Base-by-base conservation (phyloP, 2,797 vertebrate species). In the Helarctos malayanus region DNA sequence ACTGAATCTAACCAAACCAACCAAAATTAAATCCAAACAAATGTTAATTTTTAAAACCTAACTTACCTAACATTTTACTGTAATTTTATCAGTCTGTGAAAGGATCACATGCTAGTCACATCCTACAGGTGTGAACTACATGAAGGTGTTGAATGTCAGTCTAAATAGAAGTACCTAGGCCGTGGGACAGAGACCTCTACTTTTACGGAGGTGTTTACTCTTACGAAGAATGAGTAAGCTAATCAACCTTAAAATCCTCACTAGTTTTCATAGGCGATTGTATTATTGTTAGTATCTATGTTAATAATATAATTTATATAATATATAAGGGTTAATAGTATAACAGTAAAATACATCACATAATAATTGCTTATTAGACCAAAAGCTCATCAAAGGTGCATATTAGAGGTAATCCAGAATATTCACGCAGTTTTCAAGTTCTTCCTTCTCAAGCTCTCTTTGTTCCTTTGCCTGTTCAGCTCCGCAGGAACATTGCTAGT, bases 171-270 rank as follows among this genome's bases (percentile, higher is more conserved):
- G 35, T 52, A 56, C 15, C 59, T 29, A 25, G 54, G 78, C 69
- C 35, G 49, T 23, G 1, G n/a, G 32, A 68, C 73, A 88, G 69
- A 86, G 52, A 89, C 59, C 89, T 95, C 41, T 56, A 29, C 81
- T 93, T 97, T 83, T 80, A 87, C 13, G 45, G 9, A 76, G 56
- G 25, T 56, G 49, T 89, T 59, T 93, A 87, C 65, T 81, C 94
- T 49, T 78, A 63, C 27, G 75, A 81, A 83, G 61, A 86, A 86
- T 89, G 29, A 91, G 23, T 85, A 92, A 59, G 81, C 81, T 63
- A 80, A 47, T 59, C 2, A 3, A 15, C 4, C 15, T 96, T 94
- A 89, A 95, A 90, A 91, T 84, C 32, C 11, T 83, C 13, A 63
- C 14, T 80, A 82, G 14, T 41, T 94, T 94, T 91, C 94, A 29